Evolutionary conservation across 2,113 vertebrate genomes (phyloP).

Genomic region (Serilophus lunatus): DNA sequence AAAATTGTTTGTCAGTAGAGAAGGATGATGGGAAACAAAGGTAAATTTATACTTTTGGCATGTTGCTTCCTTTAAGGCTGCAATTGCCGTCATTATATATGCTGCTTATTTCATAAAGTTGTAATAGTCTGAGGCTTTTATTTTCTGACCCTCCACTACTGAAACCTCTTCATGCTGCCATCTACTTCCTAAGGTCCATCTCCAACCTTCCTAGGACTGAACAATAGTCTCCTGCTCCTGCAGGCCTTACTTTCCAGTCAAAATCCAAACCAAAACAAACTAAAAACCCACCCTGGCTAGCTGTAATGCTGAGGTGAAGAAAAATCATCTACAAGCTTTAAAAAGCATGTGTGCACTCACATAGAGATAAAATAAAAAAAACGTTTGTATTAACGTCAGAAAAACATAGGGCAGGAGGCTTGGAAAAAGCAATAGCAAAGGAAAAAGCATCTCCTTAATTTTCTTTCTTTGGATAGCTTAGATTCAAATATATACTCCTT

Average conservation of each 20-base stretch:
- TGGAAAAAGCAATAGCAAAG: neutral
- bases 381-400: neutral
- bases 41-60: neutral
- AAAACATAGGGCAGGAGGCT: neutral
- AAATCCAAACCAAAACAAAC: neutral
- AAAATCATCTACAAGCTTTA: constrained; percentile 47
- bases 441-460: neutral
- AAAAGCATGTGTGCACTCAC: neutral
- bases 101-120: neutral
- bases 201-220: neutral
- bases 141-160: neutral
- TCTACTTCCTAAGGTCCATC: neutral
- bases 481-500: neutral
- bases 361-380: neutral
- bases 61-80: neutral
- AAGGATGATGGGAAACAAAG: neutral
- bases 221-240: neutral
- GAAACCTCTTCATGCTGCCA: neutral
- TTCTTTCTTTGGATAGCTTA: neutral
- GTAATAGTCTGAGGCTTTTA: neutral
- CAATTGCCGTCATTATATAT: neutral
- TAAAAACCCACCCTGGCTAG: neutral
- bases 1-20: neutral
- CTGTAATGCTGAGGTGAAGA: constrained; percentile 15
- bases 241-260: neutral